A percentile compares a stretch with the other conserved stretches of the same genome.
phyloP scores from a whole-genome alignment of 1,140 invertebrate species.

The Bombyx mandarina region DNA sequence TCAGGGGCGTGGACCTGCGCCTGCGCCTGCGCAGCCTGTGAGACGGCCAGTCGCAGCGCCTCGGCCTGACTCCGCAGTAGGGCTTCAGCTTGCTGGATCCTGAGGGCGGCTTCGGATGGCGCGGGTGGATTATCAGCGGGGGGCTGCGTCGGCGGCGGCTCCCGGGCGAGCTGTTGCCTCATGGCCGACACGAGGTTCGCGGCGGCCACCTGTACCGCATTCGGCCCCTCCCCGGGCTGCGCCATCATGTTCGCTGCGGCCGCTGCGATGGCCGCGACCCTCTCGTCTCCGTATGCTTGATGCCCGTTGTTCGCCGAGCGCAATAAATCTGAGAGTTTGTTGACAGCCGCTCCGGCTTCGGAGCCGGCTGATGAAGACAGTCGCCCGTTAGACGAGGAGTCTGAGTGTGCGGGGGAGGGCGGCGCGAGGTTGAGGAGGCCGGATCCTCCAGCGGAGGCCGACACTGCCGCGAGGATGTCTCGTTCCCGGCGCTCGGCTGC shows the following conservation, averaged over 20 bases:
- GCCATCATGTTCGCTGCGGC: constrained; percentile 79
- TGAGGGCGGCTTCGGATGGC: constrained; percentile 74
- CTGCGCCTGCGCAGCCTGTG: constrained; percentile 57
- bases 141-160: constrained; percentile 72
- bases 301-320: constrained; percentile 71
- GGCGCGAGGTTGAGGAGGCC: constrained; percentile 74
- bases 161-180: constrained; percentile 75
- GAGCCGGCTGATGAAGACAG: constrained; percentile 84
- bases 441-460: constrained; percentile 73
- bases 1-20: constrained; percentile 53
- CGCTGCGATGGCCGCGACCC: constrained; percentile 82
- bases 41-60: constrained; percentile 83
- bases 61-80: constrained; percentile 86
- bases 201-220: constrained; percentile 78
- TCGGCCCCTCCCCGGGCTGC: constrained; percentile 71
- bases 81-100: constrained; percentile 85
- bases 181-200: constrained; percentile 85
- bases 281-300: constrained; percentile 76
- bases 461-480: constrained; percentile 82
- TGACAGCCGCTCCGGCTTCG: constrained; percentile 81
- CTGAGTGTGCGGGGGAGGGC: constrained; percentile 86
- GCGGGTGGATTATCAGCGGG: constrained; percentile 60
- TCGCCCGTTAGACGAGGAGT: constrained; percentile 84
- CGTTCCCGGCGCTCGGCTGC: constrained; percentile 90
- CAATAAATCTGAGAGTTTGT: constrained; percentile 79